These are phyloP conservation scores for Timandra comae DNA, from an alignment of 2,888 invertebrate genomes.

Conservation along the genomic window DNA sequence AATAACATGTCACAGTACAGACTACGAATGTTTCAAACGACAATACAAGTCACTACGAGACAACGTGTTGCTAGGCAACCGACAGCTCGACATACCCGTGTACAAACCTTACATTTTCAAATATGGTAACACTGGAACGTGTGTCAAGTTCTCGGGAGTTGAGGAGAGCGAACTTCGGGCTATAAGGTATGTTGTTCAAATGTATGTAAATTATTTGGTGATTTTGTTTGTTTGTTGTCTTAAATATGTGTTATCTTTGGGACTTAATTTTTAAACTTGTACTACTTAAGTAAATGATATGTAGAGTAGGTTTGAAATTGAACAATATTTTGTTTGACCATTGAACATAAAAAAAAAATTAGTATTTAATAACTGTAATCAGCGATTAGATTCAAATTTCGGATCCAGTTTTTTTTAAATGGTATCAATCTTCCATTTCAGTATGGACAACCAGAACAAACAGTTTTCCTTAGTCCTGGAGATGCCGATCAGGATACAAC, in stretches of 20 bases:
- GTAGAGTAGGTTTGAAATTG: too few species aligned
- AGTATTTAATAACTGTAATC: too few species aligned
- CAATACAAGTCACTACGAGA: slow-evolving; percentile 41
- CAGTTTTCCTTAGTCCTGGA: slow-evolving; percentile 27
- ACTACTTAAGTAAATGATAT: too few species aligned
- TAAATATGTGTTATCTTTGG: too few species aligned
- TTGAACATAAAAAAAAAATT: too few species aligned
- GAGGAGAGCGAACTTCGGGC: slow-evolving; percentile 37
- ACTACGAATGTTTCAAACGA: slow-evolving; percentile 46
- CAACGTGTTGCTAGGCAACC: slow-evolving; percentile 35
- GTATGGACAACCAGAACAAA: slow-evolving; percentile 24
- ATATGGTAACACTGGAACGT: slow-evolving; percentile 36
- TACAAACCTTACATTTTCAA: slow-evolving; percentile 35
- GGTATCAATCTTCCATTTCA: too few species aligned
- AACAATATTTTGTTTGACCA: too few species aligned
- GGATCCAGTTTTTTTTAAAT: too few species aligned
- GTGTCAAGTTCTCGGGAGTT: slow-evolving; percentile 37
- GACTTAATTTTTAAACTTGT: too few species aligned
- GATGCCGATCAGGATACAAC: slow-evolving; percentile 37
- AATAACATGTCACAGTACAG: slow-evolving; percentile 44
- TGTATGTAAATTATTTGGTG: slow-evolving; percentile 5
- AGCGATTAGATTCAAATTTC: too few species aligned
- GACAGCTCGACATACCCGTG: slow-evolving; percentile 23
- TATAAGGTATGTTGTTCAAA: slow-evolving; percentile 29
- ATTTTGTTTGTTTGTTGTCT: too few species aligned